A percentile compares a stretch with the other conserved stretches of the same genome.
Evolutionary conservation across 37 sponge, comb jelly and placozoan genomes (phyloP).

Genomic region (Bolinopsis microptera): DNA sequence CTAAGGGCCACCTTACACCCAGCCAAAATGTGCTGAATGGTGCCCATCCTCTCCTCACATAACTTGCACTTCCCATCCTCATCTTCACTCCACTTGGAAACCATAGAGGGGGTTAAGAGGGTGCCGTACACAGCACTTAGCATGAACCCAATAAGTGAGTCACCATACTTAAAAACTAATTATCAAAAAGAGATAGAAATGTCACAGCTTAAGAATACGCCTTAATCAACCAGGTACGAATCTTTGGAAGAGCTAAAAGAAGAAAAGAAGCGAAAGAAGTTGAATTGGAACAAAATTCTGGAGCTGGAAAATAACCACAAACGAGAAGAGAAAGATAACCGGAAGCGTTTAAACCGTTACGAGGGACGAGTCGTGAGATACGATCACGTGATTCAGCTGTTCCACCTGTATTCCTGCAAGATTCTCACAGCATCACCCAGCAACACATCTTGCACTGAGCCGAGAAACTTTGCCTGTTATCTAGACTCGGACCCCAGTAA

Average conservation of each 20-base stretch:
- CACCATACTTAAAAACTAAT: no score
- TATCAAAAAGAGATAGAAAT: no score
- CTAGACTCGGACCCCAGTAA: constrained; percentile 35
- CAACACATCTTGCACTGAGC: constrained; percentile 29
- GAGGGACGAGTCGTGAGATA: constrained; percentile 31
- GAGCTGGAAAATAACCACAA: constrained; percentile 40
- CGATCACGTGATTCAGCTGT: constrained; percentile 44
- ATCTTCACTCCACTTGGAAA: no score
- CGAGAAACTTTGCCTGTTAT: constrained; percentile 58
- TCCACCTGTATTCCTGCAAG: constrained; percentile 34
- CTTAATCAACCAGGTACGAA: constrained; percentile 46
- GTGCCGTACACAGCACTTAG: no score
- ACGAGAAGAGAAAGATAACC: constrained; percentile 45
- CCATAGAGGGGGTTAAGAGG: no score
- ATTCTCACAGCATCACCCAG: constrained; percentile 54
- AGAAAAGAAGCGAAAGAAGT: background rate
- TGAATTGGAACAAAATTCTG: constrained; percentile 12
- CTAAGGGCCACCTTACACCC: no score
- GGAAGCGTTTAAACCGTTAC: constrained; percentile 39
- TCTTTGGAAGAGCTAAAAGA: constrained; percentile 50
- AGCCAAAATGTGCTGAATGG: no score
- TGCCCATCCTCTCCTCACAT: no score
- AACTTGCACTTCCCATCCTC: no score
- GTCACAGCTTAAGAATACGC: no score
- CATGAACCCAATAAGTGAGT: no score